Evolutionary conservation across 2,888 invertebrate genomes (phyloP), one percentile per base, ranked within the genome.

Genomic region (Drosophila anomalata): DNA sequence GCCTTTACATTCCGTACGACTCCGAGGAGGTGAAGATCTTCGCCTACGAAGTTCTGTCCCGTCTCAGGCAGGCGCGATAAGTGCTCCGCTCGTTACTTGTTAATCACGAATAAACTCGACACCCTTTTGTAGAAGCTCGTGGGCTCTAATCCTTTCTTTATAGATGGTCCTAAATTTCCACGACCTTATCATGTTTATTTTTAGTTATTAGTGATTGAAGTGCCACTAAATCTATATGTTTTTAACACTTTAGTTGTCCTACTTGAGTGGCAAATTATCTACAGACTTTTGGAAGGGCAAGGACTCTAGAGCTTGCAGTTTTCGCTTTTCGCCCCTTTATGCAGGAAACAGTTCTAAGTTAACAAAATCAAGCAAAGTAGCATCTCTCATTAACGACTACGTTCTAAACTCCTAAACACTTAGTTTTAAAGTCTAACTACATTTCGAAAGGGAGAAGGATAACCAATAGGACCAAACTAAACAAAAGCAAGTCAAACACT

Each of bases 1-100:
- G 91, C 59, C 78, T 93, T 12, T 93, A 93, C 72, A 91, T 93
- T 55, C 92, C 93, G 2, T 93, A 87, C 67, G 91, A 89, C 33
- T 92, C 92, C 2, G 85, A 89, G 46, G 93, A 93, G 83, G 65
- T 92, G 3, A 81, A 91, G 41, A 73, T 90, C 42, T 90, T 81
- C 41, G 89, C 90, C 7, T 93, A 93, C 71, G 93, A 93, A 75
- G 91, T 91, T 4, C 80, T 91, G 6, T 87, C 87, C 3, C 88
- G 88, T 20, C 88, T 82, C 29, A 39, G 68, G 33, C 44, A 72
- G 57, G 42, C 71, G 33, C 79, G 85, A 36, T 81, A 85, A 55
- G 12, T 22, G 9, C 6, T 41, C n/a, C 20, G n/a, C 39, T 36
- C 24, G n/a, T 29, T 22, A 20, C 53, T 46, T 62, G 51, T 47